Evolutionary conservation across 2,113 vertebrate genomes (phyloP).

Genomic region (Cricetomys ansorgei): DNA sequence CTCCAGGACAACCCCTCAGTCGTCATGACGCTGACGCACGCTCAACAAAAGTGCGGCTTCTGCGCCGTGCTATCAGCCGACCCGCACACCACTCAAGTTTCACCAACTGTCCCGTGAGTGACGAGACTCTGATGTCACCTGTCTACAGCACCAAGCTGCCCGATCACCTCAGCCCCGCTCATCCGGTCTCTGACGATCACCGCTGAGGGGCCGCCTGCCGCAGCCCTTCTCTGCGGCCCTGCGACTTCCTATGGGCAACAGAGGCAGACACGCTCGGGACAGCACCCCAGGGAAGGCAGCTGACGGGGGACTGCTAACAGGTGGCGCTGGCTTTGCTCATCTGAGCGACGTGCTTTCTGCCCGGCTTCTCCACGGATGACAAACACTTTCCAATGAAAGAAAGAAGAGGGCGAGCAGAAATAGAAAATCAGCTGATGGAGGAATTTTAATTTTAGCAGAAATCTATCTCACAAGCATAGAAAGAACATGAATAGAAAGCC

Average conservation of each 20-base stretch:
- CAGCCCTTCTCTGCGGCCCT: background rate
- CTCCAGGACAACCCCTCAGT: background rate
- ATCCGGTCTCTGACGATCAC: background rate
- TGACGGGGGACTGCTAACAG: fast-evolving
- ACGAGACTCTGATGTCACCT: background rate
- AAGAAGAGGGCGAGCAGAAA: background rate
- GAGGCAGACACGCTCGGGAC: too few species aligned
- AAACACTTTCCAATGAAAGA: background rate
- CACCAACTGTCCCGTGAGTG: fast-evolving
- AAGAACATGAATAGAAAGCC: slow-evolving; percentile 22
- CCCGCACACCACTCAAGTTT: background rate
- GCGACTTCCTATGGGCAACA: background rate
- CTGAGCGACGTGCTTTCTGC: background rate
- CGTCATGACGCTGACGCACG: background rate
- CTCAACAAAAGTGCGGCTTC: fast-evolving
- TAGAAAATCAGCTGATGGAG: slow-evolving; percentile 11
- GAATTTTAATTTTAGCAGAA: background rate
- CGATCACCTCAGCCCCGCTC: background rate
- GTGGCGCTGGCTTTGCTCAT: background rate
- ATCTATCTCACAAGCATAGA: background rate
- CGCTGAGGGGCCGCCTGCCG: background rate
- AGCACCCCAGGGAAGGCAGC: background rate
- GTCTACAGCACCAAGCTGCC: too few species aligned
- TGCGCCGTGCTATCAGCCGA: too few species aligned
- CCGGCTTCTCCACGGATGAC: background rate